phyloP scores from a whole-genome alignment of 2,888 invertebrate species.

The Melitaea athalia region DNA sequence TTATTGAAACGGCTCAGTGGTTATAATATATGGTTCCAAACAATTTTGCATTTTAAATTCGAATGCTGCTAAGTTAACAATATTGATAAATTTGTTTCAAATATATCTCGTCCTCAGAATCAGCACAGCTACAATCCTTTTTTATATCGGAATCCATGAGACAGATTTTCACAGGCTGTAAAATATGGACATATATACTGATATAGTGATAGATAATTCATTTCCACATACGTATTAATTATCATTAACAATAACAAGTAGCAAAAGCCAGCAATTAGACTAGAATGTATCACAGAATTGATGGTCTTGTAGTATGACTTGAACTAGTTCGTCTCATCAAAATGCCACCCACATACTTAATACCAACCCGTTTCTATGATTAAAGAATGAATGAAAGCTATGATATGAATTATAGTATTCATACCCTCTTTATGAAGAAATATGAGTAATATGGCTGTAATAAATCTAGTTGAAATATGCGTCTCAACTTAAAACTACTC shows the following conservation, averaged over 20 bases:
- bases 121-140: no score
- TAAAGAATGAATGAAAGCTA: neutral
- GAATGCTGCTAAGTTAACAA: no score
- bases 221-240: neutral
- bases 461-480: neutral
- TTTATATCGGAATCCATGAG: no score
- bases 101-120: no score
- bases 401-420: conserved; percentile 12
- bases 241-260: neutral
- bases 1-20: no score
- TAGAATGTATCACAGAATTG: neutral
- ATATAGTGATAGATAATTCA: neutral
- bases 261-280: neutral
- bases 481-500: neutral
- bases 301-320: neutral
- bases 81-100: no score
- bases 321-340: conserved; percentile 1
- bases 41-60: no score
- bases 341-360: conserved; percentile 5
- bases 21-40: no score
- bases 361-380: conserved; percentile 1
- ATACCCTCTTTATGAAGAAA: conserved; percentile 4
- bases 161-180: no score
- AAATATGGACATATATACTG: no score
- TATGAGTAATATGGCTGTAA: conserved; percentile 19